Conservation (phyloP, 2,888 invertebrate species). For the Lepidocyrtoides sp. region DNA sequence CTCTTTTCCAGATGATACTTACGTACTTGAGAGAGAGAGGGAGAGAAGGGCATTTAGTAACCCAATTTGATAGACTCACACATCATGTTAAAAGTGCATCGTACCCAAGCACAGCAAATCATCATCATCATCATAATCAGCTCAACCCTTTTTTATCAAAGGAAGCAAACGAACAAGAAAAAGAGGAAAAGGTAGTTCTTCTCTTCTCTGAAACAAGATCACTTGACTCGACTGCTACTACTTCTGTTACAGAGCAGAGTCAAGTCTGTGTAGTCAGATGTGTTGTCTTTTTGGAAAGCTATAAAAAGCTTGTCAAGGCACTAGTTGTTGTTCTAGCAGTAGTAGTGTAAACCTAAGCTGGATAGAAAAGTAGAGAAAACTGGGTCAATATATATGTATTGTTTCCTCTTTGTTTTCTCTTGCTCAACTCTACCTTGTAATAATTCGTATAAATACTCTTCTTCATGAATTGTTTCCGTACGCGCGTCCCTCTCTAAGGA, state of each 20-base stretch:
- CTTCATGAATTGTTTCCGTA: slow-evolving; percentile 37
- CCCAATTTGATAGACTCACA: slow-evolving; percentile 35
- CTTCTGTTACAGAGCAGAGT: not conserved
- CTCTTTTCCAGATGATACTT: slow-evolving; percentile 22
- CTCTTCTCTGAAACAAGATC: slow-evolving; percentile 27
- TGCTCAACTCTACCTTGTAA: slow-evolving; percentile 5
- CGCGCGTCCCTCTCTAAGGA: not conserved
- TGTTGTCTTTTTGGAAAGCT: no score
- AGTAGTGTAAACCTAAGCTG: slow-evolving; percentile 4
- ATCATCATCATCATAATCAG: no score
- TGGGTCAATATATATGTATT: slow-evolving; percentile 55
- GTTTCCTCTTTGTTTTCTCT: not conserved
- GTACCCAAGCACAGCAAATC: not conserved
- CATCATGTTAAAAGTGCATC: not conserved
- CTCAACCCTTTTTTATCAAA: slow-evolving; percentile 61
- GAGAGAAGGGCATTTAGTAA: slow-evolving; percentile 45
- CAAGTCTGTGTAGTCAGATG: not conserved
- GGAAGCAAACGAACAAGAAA: slow-evolving; percentile 25
- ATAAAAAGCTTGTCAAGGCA: slow-evolving; percentile 28
- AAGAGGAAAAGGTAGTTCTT: slow-evolving; percentile 19
- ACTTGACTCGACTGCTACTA: slow-evolving; percentile 25
- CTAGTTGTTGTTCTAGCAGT: slow-evolving; percentile 4
- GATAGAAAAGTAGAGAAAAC: slow-evolving; percentile 47
- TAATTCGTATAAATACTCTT: slow-evolving; percentile 35
- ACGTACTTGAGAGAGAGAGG: no score